phyloP scores from a whole-genome alignment of 2,888 invertebrate genomes.

The Drosophila helvetica region DNA sequence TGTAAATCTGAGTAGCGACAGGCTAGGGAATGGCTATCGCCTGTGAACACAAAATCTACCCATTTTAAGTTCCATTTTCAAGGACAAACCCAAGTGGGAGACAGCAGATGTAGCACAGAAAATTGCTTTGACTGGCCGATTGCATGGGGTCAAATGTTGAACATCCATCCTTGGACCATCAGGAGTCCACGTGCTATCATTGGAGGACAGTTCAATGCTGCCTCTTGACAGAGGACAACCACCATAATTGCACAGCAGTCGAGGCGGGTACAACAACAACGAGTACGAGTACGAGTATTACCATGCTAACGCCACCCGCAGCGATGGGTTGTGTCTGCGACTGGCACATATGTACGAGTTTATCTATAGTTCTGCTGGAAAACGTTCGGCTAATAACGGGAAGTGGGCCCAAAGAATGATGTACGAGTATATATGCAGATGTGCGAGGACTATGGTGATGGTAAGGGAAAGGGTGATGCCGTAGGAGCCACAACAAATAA shows the following conservation, averaged over 20 bases:
- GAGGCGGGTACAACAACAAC: constrained; percentile 7
- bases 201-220: constrained; percentile 38
- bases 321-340: constrained; percentile 21
- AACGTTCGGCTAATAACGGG: constrained; percentile 57
- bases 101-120: constrained; percentile 14
- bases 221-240: constrained; percentile 19
- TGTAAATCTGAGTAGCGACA: background rate
- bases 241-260: constrained; percentile 38
- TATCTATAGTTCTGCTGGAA: constrained; percentile 48
- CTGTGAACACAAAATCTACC: background rate
- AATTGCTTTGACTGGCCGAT: constrained; percentile 26
- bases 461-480: constrained; percentile 1
- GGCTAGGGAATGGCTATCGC: background rate
- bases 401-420: constrained; percentile 44
- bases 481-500: constrained; percentile 58
- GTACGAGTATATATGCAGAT: constrained; percentile 39
- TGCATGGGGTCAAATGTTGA: constrained; percentile 47
- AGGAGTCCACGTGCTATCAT: constrained; percentile 15
- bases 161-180: constrained; percentile 34
- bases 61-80: background rate
- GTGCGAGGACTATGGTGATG: constrained; percentile 1
- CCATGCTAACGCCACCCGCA: constrained; percentile 25
- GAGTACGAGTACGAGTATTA: constrained; percentile 26
- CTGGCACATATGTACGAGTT: constrained; percentile 36
- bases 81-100: constrained; percentile 6